Conservation (phyloP, 92 coral and sea anemone genomes). For the Blastomussa wellsi region DNA sequence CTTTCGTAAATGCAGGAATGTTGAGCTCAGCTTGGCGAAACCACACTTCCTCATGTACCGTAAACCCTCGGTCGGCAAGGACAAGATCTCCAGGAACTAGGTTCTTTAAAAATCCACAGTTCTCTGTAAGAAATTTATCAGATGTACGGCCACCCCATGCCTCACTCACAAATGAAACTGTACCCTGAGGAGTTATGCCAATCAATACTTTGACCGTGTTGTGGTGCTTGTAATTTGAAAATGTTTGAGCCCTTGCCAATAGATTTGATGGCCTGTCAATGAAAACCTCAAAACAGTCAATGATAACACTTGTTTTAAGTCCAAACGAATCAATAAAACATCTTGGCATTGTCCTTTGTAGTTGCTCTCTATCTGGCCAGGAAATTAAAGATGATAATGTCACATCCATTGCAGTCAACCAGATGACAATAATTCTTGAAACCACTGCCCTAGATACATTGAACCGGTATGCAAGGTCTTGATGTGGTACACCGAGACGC, state of each 20-base stretch:
- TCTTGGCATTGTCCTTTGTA: conserved; percentile 46
- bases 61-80: conserved; percentile 13
- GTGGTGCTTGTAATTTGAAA: no score
- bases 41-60: neutral
- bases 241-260: no score
- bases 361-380: conserved; percentile 48
- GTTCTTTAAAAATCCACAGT: conserved; percentile 20
- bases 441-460: conserved; percentile 44
- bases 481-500: conserved; percentile 47
- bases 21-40: neutral
- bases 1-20: neutral
- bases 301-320: conserved; percentile 19
- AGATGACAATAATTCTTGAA: conserved; percentile 38
- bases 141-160: no score
- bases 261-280: no score
- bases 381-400: conserved; percentile 18
- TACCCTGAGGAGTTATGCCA: no score
- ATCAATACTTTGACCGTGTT: no score
- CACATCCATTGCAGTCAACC: conserved; percentile 51
- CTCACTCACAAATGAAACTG: no score
- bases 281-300: no score
- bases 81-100: conserved; percentile 23
- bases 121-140: conserved; percentile 19
- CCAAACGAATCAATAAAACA: conserved; percentile 41
- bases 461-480: conserved; percentile 61